Evolutionary conservation across 1,140 invertebrate genomes (phyloP).

Genomic region (Panulirus ornatus): DNA sequence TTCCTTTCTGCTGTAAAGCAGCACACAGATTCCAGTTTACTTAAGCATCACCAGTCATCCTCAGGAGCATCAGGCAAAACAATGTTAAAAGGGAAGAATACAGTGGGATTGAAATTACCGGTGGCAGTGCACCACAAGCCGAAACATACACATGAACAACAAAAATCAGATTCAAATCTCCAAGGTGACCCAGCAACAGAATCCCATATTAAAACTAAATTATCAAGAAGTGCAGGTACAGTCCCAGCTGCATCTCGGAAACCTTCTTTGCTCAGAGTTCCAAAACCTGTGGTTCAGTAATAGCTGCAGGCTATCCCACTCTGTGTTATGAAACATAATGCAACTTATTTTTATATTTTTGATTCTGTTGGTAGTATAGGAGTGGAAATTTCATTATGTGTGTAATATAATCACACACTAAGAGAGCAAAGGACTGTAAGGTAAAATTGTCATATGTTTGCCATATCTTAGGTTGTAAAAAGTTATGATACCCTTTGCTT

Average conservation of each 20-base stretch:
- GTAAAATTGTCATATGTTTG: too few species aligned
- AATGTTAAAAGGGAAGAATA: neutral
- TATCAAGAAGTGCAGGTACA: neutral
- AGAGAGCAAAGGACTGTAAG: too few species aligned
- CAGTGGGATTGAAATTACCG: neutral
- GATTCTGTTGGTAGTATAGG: too few species aligned
- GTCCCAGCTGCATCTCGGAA: neutral
- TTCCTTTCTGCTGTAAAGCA: neutral
- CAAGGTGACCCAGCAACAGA: neutral
- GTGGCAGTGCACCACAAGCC: neutral
- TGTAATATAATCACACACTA: too few species aligned
- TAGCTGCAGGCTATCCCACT: neutral
- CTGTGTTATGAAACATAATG: too few species aligned
- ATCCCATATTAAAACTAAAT: neutral
- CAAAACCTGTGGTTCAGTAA: neutral
- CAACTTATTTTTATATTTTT: neutral
- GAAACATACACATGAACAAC: neutral
- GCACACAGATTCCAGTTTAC: neutral
- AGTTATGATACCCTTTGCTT: too few species aligned
- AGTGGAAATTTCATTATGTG: too few species aligned
- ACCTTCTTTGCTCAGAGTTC: neutral
- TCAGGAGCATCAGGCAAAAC: neutral
- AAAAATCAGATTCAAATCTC: neutral
- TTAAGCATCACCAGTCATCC: neutral
- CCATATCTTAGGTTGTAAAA: too few species aligned